Evolutionary conservation across 2,797 vertebrate genomes (phyloP).

Genomic region (Heteromormyrus szaboi): DNA sequence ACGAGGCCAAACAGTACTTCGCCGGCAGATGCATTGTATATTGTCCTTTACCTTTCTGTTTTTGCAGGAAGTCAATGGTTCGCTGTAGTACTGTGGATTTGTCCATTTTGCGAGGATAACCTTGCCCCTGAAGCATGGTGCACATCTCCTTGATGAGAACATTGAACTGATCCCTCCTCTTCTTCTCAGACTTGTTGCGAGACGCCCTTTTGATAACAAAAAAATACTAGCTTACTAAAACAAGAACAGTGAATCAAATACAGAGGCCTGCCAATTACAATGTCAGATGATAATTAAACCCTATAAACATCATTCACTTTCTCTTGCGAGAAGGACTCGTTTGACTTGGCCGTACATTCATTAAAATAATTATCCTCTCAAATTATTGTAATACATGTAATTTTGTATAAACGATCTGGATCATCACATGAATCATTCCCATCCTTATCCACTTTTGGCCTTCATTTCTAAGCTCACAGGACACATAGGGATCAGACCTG

Average conservation of each 20-base stretch:
- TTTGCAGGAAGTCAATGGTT: slow-evolving; percentile 76
- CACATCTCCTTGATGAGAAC: slow-evolving; percentile 77
- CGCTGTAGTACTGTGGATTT: slow-evolving; percentile 76
- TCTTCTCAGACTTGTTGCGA: slow-evolving; percentile 76
- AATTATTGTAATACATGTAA: slow-evolving; percentile 6
- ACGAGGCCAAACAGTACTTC: background rate
- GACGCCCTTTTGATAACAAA: slow-evolving; percentile 58
- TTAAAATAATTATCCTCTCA: background rate
- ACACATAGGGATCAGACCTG: background rate
- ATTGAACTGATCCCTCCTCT: slow-evolving; percentile 74
- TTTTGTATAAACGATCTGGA: background rate
- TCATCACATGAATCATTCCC: background rate
- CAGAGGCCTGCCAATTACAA: slow-evolving; percentile 12
- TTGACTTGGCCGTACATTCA: background rate
- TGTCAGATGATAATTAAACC: background rate
- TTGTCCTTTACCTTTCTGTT: slow-evolving; percentile 73
- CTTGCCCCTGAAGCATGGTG: slow-evolving; percentile 79
- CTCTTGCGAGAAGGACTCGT: background rate
- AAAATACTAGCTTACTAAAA: background rate
- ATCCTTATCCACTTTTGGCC: background rate
- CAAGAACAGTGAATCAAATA: background rate
- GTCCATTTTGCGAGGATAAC: slow-evolving; percentile 77
- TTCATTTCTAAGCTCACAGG: background rate
- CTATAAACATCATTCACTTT: background rate
- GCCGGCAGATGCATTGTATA: background rate